Conservation (phyloP, 2,888 invertebrate genomes). For the Phalangium opilio region DNA sequence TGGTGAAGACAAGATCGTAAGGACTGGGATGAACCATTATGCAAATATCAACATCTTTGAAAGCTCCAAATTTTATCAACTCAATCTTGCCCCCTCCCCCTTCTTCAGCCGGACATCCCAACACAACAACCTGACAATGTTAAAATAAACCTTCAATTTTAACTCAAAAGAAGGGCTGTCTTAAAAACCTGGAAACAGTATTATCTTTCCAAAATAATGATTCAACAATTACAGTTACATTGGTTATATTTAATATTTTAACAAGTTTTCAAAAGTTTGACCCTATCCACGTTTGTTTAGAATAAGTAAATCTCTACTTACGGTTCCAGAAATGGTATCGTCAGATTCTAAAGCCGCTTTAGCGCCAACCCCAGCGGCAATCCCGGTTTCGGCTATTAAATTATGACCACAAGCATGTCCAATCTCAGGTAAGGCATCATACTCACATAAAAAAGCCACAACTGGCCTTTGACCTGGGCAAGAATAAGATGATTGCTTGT, state of each 20-base stretch:
- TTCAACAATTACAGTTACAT: too few relatives aligned
- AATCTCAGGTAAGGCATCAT: conserved; percentile 31
- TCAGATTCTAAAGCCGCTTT: conserved; percentile 12
- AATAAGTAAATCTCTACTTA: too few relatives aligned
- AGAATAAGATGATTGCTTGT: neutral
- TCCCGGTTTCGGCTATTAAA: conserved; percentile 28
- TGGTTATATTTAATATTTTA: too few relatives aligned
- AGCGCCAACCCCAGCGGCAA: conserved; percentile 26
- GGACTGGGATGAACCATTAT: conserved; percentile 22
- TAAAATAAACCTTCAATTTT: too few relatives aligned
- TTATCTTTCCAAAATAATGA: too few relatives aligned
- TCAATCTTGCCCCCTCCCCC: conserved; percentile 21
- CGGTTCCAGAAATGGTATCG: conserved; percentile 11
- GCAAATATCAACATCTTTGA: conserved; percentile 20
- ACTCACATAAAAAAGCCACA: conserved; percentile 31
- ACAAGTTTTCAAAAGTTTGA: too few relatives aligned
- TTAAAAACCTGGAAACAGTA: too few relatives aligned
- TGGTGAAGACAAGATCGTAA: conserved; percentile 13
- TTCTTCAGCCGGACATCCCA: conserved; percentile 22
- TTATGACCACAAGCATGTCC: conserved; percentile 33
- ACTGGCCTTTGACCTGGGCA: conserved; percentile 8
- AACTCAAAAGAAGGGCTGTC: too few relatives aligned
- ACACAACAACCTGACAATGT: conserved; percentile 17
- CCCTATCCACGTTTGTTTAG: neutral
- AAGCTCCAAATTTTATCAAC: conserved; percentile 20